Evolutionary conservation across 2,113 vertebrate species (phyloP).

Genomic region (Ahaetulla prasina): DNA sequence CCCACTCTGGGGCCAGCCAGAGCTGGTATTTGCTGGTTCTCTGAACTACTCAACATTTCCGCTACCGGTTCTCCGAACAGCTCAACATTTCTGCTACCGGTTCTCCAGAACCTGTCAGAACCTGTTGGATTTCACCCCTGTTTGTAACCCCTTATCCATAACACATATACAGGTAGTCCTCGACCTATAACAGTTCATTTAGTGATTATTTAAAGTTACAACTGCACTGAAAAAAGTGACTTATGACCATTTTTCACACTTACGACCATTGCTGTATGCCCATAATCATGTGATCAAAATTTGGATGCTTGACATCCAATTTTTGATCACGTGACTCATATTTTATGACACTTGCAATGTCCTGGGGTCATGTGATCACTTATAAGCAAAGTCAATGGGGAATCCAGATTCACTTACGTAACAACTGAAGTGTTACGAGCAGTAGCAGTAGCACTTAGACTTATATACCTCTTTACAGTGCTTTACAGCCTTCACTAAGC

Average conservation of each 20-base stretch:
- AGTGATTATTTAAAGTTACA: not conserved
- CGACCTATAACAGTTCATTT: not conserved
- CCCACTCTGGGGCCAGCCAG: no score
- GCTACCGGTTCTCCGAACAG: no score
- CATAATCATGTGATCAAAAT: not conserved
- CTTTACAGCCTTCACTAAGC: no score
- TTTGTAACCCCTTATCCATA: not conserved
- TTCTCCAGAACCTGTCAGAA: no score
- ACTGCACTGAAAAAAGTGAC: not conserved
- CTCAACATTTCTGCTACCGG: no score
- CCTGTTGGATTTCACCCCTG: no score
- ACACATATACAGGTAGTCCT: fast-evolving
- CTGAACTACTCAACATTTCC: no score
- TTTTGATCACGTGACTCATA: no score
- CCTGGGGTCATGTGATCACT: not conserved
- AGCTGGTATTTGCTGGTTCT: no score
- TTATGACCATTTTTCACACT: not conserved
- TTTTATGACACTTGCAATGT: not conserved
- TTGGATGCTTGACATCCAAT: not conserved
- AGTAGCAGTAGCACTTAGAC: no score
- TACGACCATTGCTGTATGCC: not conserved
- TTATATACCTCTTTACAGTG: no score
- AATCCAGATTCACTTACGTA: not conserved
- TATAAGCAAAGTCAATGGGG: not conserved
- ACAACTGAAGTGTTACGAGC: not conserved